Evolutionary conservation across 2,113 vertebrate species (phyloP), one percentile per base, ranked within the genome.

Genomic region (Monarcha castaneiventris): DNA sequence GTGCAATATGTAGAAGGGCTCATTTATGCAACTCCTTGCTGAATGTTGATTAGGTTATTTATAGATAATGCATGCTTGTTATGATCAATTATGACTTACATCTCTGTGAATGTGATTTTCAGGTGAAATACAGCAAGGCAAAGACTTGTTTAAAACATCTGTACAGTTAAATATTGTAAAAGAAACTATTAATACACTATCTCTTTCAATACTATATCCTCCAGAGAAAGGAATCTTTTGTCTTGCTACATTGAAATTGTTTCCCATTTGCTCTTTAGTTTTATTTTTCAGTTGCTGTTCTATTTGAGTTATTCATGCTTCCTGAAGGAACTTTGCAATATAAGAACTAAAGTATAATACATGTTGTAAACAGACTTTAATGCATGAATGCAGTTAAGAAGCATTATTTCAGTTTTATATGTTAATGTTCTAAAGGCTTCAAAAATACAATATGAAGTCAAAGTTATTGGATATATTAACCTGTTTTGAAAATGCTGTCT

Each of bases 11-110:
- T 96, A 94, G 93, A 96, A 79, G 54, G 56, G 39, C 93, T 97
- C 90, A 97, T 96, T 97, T 96, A 96, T 92, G 84, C 84, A 97
- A 86, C 90, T 94, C 67, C 81, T 96, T 97, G 84, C 93, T 97
- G 97, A 97, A 98, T 98, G 95, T 84, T 96, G 96, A 98, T 97
- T 91, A 97, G 91, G 93, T 97, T 97, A 97, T 98, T 98, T 98
- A 96, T 96, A 97, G 90, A 96, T 94, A 96, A 97, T 95, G 91
- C 8, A 7, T 96, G 78, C 75, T 96, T 97, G 78, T 96, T 98
- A 89, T 84, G 89, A 97, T 97, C 97, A 97, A 46, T 97, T 97
- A 93, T 93, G 91, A 90, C 44, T 93, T 92, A 91, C 77, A 95
- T 94, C 84, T 86, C 69, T 58, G 23, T 85, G 48, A 74, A 44